A percentile compares a stretch with the other conserved stretches of the same genome.
Conservation (phyloP, 1,140 invertebrate species). For the Drosophila leontia region DNA sequence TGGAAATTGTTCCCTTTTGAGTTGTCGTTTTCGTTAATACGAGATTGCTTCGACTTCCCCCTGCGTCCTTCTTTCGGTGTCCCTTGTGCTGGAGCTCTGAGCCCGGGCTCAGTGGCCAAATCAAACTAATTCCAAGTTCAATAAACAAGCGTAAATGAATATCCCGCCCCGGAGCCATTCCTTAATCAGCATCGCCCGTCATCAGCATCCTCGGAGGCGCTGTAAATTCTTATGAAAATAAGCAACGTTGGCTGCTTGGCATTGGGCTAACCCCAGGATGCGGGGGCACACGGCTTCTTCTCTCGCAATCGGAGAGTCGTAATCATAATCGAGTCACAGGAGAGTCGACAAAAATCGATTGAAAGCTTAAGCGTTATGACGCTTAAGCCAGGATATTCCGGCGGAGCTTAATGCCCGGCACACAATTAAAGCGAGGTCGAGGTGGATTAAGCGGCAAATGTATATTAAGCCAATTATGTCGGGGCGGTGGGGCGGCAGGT, state of each 20-base stretch:
- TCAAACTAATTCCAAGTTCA: conserved; percentile 84
- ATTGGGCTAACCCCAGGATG: conserved; percentile 11
- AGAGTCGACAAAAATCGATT: conserved; percentile 71
- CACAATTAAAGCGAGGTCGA: conserved; percentile 29
- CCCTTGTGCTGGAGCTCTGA: background rate
- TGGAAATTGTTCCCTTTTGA: conserved; percentile 53
- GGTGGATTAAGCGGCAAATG: conserved; percentile 9
- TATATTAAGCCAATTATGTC: conserved; percentile 29
- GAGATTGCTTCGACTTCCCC: conserved; percentile 15
- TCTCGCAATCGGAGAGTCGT: conserved; percentile 47
- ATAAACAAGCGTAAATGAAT: conserved; percentile 70
- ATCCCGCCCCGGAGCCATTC: conserved; percentile 34
- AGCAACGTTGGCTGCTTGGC: conserved; percentile 33
- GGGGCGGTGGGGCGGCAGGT: background rate
- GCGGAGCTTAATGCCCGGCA: conserved; percentile 48
- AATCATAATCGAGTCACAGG: conserved; percentile 65
- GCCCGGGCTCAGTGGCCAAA: conserved; percentile 44
- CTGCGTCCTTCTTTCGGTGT: conserved; percentile 19
- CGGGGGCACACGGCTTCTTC: conserved; percentile 21
- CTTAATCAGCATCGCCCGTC: conserved; percentile 53
- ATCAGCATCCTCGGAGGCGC: conserved; percentile 28
- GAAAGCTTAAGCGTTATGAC: conserved; percentile 69
- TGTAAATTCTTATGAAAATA: conserved; percentile 78
- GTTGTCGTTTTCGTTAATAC: conserved; percentile 12
- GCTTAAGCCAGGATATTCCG: conserved; percentile 51